Percentiles rank a stretch among this genome's conserved stretches.
Conservation (phyloP, 2,888 invertebrate species). For the Microchrysa polita region DNA sequence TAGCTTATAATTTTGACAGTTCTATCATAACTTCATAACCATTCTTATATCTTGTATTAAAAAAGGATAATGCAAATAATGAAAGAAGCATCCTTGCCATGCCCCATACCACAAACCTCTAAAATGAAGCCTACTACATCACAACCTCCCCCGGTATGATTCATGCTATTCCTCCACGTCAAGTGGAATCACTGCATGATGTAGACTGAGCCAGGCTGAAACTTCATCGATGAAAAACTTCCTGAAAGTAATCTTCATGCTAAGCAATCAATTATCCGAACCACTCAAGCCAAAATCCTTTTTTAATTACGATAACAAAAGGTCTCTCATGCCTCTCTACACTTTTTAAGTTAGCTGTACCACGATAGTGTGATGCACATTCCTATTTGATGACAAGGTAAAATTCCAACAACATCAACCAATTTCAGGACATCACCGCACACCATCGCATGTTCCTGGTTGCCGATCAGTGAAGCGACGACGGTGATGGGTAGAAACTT, state of each 20-base stretch:
- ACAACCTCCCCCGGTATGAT: too few species aligned
- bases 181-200: too few species aligned
- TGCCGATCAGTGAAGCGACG: too few species aligned
- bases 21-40: too few species aligned
- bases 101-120: too few species aligned
- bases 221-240: neutral
- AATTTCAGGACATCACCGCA: neutral
- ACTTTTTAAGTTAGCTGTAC: neutral
- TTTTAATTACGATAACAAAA: constrained; percentile 48
- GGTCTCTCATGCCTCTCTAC: neutral
- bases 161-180: too few species aligned
- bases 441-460: neutral
- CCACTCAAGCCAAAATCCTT: constrained; percentile 48
- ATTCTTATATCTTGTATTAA: too few species aligned
- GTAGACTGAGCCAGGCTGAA: neutral
- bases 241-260: constrained; percentile 38
- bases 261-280: constrained; percentile 49
- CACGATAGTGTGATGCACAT: constrained; percentile 10
- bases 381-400: neutral
- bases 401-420: neutral
- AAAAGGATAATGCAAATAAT: too few species aligned
- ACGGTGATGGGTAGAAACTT: too few species aligned
- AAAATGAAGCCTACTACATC: too few species aligned
- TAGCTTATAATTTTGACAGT: too few species aligned
- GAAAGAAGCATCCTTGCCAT: too few species aligned